A percentile compares a stretch with the other conserved stretches of the same genome.
These are phyloP conservation scores for Bradysia coprophila DNA, from an alignment of 1,140 invertebrate genomes.

Conservation along the genomic window DNA sequence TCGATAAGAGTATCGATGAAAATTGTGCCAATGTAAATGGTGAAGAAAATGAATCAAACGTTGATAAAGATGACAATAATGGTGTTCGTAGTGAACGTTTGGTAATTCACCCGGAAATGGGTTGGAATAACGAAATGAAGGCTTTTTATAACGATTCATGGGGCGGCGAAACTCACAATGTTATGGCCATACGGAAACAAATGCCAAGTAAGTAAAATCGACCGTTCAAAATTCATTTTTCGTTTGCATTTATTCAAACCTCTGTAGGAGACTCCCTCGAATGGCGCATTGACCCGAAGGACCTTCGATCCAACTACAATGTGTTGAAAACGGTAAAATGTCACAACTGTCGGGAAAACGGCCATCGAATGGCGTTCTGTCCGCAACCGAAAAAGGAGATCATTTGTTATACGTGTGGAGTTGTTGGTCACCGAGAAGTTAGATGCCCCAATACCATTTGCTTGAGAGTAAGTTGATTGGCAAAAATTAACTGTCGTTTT, in stretches of 20 bases:
- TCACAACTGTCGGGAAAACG: conserved; percentile 32
- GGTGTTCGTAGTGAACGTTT: background rate
- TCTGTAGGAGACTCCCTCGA: background rate
- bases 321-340: too few species aligned
- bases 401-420: conserved; percentile 40
- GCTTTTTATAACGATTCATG: conserved; percentile 39
- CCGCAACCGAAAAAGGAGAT: conserved; percentile 23
- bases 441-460: conserved; percentile 43
- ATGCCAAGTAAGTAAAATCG: conserved; percentile 33
- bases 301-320: too few species aligned
- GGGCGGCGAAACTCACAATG: conserved; percentile 35
- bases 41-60: background rate
- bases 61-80: background rate
- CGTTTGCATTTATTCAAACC: background rate
- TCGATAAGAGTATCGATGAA: too few species aligned
- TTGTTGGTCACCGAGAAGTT: conserved; percentile 33
- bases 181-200: conserved; percentile 27
- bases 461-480: conserved; percentile 39
- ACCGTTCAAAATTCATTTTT: conserved; percentile 9
- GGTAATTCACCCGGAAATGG: conserved; percentile 6
- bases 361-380: conserved; percentile 30
- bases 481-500: conserved; percentile 4
- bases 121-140: conserved; percentile 29
- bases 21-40: background rate
- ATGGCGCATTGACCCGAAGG: too few species aligned